Conservation (phyloP, 2,797 vertebrate species). For the Pipistrellus nathusii region DNA sequence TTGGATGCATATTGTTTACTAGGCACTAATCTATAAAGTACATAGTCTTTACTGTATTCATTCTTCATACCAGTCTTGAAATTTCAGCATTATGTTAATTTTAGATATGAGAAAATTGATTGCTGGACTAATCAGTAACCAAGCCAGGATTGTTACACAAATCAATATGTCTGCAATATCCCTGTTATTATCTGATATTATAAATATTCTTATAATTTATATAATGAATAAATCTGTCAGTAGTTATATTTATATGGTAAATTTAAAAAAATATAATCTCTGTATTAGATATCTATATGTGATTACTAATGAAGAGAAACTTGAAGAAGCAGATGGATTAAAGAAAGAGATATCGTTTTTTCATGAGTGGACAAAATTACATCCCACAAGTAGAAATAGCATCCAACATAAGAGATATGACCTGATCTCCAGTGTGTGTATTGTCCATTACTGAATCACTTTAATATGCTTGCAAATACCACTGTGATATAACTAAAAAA, state of each 20-base stretch:
- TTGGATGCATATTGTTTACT: neutral
- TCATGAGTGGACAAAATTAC: conserved; percentile 61
- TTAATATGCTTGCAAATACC: conserved; percentile 32
- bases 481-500: conserved; percentile 10
- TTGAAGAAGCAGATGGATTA: conserved; percentile 64
- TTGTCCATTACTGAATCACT: conserved; percentile 48
- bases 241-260: neutral
- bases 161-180: neutral
- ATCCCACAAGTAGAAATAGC: conserved; percentile 53
- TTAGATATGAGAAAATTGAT: neutral
- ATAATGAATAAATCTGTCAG: neutral
- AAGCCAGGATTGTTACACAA: neutral
- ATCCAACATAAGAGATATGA: neutral
- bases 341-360: conserved; percentile 68
- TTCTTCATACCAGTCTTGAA: neutral
- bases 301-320: neutral
- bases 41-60: neutral
- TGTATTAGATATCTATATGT: conserved; percentile 42
- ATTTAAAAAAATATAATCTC: neutral
- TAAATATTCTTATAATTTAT: neutral
- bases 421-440: conserved; percentile 52
- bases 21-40: neutral
- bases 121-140: neutral
- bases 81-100: neutral
- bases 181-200: neutral